Evolutionary conservation across 2,113 vertebrate species (phyloP).

Genomic region (Prinia subflava): DNA sequence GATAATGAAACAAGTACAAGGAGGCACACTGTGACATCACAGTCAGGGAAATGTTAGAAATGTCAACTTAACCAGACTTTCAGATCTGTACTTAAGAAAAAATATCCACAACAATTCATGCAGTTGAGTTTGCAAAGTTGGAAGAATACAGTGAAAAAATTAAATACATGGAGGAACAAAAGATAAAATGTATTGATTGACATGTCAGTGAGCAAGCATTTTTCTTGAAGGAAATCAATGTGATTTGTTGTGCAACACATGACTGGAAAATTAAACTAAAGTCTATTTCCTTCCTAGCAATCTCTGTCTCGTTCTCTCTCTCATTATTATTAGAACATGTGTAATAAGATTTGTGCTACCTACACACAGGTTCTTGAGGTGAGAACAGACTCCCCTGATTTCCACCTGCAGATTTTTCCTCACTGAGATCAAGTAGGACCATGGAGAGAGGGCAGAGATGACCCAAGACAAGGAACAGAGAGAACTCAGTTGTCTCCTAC

Average conservation of each 20-base stretch:
- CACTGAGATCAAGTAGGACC: not conserved
- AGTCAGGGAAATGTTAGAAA: not conserved
- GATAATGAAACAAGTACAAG: not conserved
- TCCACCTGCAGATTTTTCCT: not conserved
- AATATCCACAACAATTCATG: not conserved
- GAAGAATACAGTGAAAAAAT: not conserved
- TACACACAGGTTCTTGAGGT: not conserved
- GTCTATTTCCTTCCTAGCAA: not conserved
- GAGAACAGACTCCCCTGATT: not conserved
- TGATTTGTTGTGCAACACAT: not conserved
- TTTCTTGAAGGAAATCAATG: not conserved
- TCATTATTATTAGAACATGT: not conserved
- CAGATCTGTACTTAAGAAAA: not conserved
- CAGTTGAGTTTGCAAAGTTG: not conserved
- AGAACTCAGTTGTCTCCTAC: not conserved
- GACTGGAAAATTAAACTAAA: not conserved
- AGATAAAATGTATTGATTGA: not conserved
- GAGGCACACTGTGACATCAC: not conserved
- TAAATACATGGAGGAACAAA: not conserved
- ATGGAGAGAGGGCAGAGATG: not conserved
- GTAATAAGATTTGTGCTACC: not conserved
- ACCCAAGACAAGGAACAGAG: not conserved
- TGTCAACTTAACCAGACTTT: not conserved
- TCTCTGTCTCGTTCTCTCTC: not conserved
- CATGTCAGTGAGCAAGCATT: not conserved